A percentile compares a stretch with the other conserved stretches of the same genome.
Conservation (phyloP, 2,888 invertebrate species). For the Stenurella melanura region DNA sequence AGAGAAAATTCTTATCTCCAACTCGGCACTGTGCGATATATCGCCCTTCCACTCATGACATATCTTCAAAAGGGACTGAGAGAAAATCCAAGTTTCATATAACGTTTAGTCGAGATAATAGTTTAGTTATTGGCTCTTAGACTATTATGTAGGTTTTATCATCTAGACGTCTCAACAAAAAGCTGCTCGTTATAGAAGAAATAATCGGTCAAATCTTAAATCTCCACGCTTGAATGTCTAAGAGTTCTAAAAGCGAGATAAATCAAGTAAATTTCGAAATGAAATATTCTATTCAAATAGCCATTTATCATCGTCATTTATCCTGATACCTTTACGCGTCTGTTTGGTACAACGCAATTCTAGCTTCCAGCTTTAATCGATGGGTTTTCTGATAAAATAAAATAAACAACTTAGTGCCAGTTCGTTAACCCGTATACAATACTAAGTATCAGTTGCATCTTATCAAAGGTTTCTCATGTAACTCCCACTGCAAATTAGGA, state of each 20-base stretch:
- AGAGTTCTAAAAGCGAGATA: not conserved
- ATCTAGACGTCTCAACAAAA: no score
- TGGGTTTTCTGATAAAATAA: not conserved
- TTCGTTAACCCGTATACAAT: not conserved
- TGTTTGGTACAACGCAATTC: not conserved
- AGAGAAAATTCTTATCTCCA: no score
- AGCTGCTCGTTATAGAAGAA: no score
- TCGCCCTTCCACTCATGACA: no score
- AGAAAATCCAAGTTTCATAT: no score
- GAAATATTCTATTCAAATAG: slow-evolving; percentile 3
- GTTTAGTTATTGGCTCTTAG: no score
- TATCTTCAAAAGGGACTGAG: no score
- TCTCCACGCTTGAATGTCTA: not conserved
- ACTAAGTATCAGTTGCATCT: not conserved
- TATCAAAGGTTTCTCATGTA: not conserved
- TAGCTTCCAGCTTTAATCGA: not conserved
- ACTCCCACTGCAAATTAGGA: not conserved
- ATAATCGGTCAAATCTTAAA: not conserved
- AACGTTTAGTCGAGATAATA: no score
- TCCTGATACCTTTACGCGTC: not conserved
- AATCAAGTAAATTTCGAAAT: not conserved
- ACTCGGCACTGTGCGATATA: no score
- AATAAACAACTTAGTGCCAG: not conserved
- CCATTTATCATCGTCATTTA: slow-evolving; percentile 4
- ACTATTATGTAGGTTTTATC: no score